Percentiles rank a stretch among this genome's conserved stretches.
Conservation (phyloP, 2,888 invertebrate genomes). For the Holacanthella duospinosa region DNA sequence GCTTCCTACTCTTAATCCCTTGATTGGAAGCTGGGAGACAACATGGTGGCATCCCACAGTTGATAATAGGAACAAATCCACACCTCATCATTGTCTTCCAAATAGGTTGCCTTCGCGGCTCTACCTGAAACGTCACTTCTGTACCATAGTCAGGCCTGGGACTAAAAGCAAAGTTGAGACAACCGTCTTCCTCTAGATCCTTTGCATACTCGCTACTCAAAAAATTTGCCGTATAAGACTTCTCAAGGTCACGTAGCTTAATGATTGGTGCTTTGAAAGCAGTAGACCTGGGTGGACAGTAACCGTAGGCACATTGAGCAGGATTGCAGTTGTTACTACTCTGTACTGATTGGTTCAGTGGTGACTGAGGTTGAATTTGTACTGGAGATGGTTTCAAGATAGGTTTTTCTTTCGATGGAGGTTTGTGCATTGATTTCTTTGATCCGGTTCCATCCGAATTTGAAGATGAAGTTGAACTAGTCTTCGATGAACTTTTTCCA, state of each 20-base stretch:
- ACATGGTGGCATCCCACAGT: not conserved
- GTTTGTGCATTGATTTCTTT: not conserved
- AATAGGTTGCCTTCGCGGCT: constrained; percentile 27
- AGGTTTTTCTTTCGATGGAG: too few species aligned
- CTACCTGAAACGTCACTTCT: constrained; percentile 30
- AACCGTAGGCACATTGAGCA: not conserved
- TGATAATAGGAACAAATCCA: constrained; percentile 32
- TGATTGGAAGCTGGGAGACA: too few species aligned
- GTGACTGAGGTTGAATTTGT: too few species aligned
- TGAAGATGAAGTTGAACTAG: not conserved
- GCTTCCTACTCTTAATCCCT: too few species aligned
- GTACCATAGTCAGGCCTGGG: constrained; percentile 28
- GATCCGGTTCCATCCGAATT: not conserved
- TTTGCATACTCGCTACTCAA: not conserved
- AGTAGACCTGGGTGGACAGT: not conserved
- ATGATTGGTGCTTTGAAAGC: not conserved
- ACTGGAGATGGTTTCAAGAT: too few species aligned
- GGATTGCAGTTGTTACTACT: too few species aligned
- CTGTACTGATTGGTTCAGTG: too few species aligned
- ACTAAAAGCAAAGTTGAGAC: constrained; percentile 26
- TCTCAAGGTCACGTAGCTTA: not conserved
- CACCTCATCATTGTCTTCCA: constrained; percentile 33
- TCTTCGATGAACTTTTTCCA: not conserved
- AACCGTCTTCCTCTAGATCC: constrained; percentile 16
- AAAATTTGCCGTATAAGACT: not conserved